Percentiles rank a stretch among this genome's conserved stretches.
These are phyloP conservation scores for Schlechtendalia chinensis DNA, from an alignment of 1,140 invertebrate species.

Conservation along the genomic window DNA sequence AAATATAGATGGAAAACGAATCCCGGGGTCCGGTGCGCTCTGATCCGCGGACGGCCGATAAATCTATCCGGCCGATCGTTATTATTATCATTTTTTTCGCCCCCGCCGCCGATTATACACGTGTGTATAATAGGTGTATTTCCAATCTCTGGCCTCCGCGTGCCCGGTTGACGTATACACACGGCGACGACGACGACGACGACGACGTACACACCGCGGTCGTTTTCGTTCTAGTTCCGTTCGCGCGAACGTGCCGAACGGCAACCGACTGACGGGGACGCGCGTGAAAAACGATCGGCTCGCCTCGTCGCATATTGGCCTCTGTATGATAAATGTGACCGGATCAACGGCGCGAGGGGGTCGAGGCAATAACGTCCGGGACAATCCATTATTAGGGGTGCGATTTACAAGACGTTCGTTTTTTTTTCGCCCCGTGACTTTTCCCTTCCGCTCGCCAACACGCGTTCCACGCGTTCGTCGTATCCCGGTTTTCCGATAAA, in stretches of 20 bases:
- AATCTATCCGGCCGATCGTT: slow-evolving; percentile 42
- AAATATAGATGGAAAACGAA: slow-evolving; percentile 48
- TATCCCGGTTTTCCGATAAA: too few species aligned
- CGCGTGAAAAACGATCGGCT: slow-evolving; percentile 45
- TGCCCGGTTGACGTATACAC: background rate
- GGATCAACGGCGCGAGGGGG: slow-evolving; percentile 35
- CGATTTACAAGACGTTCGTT: slow-evolving; percentile 42
- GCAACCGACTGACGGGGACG: background rate
- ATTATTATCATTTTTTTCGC: too few species aligned
- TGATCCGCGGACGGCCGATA: slow-evolving; percentile 24
- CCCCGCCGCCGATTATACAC: background rate
- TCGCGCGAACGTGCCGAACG: slow-evolving; percentile 12
- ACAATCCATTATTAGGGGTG: slow-evolving; percentile 50
- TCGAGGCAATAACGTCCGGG: slow-evolving; percentile 29
- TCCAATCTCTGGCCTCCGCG: slow-evolving; percentile 18
- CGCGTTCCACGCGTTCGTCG: too few species aligned
- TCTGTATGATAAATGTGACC: slow-evolving; percentile 45
- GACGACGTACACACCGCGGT: background rate
- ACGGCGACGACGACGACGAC: too few species aligned
- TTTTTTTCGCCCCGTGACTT: slow-evolving; percentile 28
- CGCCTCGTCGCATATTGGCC: slow-evolving; percentile 28
- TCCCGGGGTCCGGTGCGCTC: background rate
- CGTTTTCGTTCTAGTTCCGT: slow-evolving; percentile 1
- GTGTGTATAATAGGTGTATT: slow-evolving; percentile 23
- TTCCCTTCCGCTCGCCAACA: too few species aligned